These are phyloP conservation scores for Alloscopus bannaensis DNA, from an alignment of 2,888 invertebrate genomes.

Conservation along the genomic window DNA sequence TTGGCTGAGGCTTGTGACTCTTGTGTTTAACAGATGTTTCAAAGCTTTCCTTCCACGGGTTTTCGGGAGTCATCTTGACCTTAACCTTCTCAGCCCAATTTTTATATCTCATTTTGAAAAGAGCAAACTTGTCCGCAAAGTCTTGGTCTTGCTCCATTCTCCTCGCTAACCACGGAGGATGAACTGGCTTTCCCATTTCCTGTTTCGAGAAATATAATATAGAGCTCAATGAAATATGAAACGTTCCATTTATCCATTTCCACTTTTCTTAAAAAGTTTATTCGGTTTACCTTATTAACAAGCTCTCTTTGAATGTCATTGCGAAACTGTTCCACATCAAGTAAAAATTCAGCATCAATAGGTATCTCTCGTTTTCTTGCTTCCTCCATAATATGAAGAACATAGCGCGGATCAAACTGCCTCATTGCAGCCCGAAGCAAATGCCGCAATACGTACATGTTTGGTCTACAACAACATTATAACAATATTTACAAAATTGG, in stretches of 20 bases:
- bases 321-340: slow-evolving; percentile 82
- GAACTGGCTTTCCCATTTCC: slow-evolving; percentile 66
- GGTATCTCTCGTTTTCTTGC: slow-evolving; percentile 80
- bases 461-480: slow-evolving; percentile 79
- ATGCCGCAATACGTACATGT: slow-evolving; percentile 85
- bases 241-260: too few relatives aligned
- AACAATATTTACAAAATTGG: not conserved
- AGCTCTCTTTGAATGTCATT: slow-evolving; percentile 78
- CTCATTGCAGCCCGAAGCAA: slow-evolving; percentile 82
- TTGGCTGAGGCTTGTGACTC: slow-evolving; percentile 15
- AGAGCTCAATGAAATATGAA: too few relatives aligned
- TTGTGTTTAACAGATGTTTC: slow-evolving; percentile 25
- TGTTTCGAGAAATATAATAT: slow-evolving; percentile 26
- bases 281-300: slow-evolving; percentile 78
- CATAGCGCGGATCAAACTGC: slow-evolving; percentile 81
- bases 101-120: slow-evolving; percentile 61
- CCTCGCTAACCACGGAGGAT: slow-evolving; percentile 11
- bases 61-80: slow-evolving; percentile 42
- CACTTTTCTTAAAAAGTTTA: too few relatives aligned
- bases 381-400: slow-evolving; percentile 82
- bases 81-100: slow-evolving; percentile 53
- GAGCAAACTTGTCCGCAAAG: slow-evolving; percentile 62
- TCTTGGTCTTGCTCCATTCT: slow-evolving; percentile 44
- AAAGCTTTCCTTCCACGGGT: slow-evolving; percentile 65
- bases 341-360: slow-evolving; percentile 80